A percentile compares a stretch with the other conserved stretches of the same genome.
Evolutionary conservation across 2,113 vertebrate species (phyloP).

Genomic region (Muntiacus reevesi): DNA sequence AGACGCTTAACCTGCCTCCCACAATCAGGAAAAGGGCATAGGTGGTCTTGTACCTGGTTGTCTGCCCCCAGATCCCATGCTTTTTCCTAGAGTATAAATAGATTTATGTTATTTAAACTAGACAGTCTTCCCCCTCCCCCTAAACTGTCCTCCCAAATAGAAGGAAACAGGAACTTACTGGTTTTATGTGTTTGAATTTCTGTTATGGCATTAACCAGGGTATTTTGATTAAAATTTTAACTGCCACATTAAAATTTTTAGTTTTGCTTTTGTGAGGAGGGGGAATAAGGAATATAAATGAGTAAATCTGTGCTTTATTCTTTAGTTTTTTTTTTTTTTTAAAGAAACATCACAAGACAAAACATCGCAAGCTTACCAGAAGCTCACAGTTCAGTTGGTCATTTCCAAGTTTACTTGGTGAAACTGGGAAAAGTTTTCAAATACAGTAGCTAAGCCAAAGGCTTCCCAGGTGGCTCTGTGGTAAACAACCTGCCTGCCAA

Average conservation of each 20-base stretch:
- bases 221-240: constrained; percentile 17
- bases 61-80: background rate
- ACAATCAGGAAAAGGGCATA: background rate
- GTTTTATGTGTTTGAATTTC: constrained; percentile 13
- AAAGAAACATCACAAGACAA: background rate
- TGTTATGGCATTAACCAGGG: background rate
- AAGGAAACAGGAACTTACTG: background rate
- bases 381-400: background rate
- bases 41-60: background rate
- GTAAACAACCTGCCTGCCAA: background rate
- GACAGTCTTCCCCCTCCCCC: background rate
- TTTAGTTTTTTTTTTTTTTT: background rate
- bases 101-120: background rate
- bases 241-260: background rate
- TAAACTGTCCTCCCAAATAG: background rate
- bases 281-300: background rate
- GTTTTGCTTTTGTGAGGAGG: background rate
- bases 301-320: background rate
- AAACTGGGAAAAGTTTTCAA: constrained; percentile 13
- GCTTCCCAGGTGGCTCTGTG: background rate
- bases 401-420: constrained; percentile 19
- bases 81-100: background rate
- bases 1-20: background rate
- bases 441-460: background rate
- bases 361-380: background rate